Conservation (phyloP, 2,888 invertebrate species). For the Metellina segmentata region DNA sequence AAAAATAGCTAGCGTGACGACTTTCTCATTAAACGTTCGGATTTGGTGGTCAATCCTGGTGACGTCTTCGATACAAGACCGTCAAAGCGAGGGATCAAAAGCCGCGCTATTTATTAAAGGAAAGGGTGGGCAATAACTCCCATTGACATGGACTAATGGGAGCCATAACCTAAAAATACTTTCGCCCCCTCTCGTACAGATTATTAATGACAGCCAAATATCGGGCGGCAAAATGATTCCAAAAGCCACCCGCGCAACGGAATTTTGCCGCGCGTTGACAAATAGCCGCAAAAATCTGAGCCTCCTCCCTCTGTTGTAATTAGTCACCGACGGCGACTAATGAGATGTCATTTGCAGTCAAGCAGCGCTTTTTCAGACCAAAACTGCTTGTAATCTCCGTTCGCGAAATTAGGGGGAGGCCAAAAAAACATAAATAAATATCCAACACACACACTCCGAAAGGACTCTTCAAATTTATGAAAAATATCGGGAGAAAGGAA, state of each 20-base stretch:
- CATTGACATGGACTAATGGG: constrained; percentile 50
- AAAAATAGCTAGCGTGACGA: too few relatives aligned
- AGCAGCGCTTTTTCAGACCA: constrained; percentile 46
- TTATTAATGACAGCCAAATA: constrained; percentile 72
- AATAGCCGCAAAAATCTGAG: constrained; percentile 74
- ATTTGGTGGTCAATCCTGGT: too few relatives aligned
- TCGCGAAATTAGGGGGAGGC: constrained; percentile 23
- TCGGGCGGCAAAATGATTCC: constrained; percentile 49
- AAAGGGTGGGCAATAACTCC: constrained; percentile 28
- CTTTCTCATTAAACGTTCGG: too few relatives aligned
- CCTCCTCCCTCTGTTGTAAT: constrained; percentile 56
- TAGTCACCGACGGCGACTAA: constrained; percentile 67
- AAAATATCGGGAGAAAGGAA: neutral
- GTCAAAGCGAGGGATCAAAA: too few relatives aligned
- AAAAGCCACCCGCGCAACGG: constrained; percentile 45
- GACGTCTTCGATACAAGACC: too few relatives aligned
- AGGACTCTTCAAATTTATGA: neutral
- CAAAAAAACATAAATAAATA: neutral
- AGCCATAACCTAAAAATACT: constrained; percentile 70
- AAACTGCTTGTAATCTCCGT: constrained; percentile 49
- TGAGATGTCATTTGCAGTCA: constrained; percentile 70
- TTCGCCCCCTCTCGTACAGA: constrained; percentile 22
- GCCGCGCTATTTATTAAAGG: neutral
- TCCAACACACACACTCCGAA: neutral
- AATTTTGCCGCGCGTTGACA: constrained; percentile 66